Conservation (phyloP, 2,113 vertebrate genomes). For the Pogona vitticeps region DNA sequence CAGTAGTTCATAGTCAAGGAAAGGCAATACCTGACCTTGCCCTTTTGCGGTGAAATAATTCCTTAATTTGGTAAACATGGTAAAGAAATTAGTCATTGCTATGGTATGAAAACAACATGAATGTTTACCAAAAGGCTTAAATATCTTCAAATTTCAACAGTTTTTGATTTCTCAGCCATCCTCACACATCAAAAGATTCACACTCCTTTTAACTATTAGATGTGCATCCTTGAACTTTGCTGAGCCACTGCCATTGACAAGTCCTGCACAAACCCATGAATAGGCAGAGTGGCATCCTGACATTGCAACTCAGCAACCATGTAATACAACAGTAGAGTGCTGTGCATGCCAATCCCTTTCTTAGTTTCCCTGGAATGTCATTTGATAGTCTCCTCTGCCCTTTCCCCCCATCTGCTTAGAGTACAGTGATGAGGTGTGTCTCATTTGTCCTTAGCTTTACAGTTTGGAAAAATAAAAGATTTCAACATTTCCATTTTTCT, state of each 20-base stretch:
- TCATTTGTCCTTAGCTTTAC: conserved; percentile 6
- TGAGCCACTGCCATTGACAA: conserved; percentile 26
- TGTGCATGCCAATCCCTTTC: conserved; percentile 25
- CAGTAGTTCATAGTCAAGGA: no score
- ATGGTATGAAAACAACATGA: conserved; percentile 4
- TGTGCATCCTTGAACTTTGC: conserved; percentile 13
- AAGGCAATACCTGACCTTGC: no score
- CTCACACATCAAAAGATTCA: neutral
- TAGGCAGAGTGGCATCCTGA: conserved; percentile 34
- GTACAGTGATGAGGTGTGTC: conserved; percentile 7
- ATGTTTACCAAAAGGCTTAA: conserved; percentile 3
- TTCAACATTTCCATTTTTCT: neutral
- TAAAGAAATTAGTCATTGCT: conserved; percentile 8
- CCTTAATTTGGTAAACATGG: neutral
- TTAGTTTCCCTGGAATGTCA: conserved; percentile 29
- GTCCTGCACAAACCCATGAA: conserved; percentile 15
- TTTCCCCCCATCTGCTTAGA: conserved; percentile 4
- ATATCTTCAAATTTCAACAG: neutral
- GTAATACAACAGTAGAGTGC: conserved; percentile 27
- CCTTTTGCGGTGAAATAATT: no score
- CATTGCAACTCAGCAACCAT: conserved; percentile 16
- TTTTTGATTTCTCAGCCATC: conserved; percentile 9
- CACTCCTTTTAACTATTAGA: conserved; percentile 23
- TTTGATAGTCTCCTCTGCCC: conserved; percentile 25
- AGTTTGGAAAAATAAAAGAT: neutral